phyloP scores from a whole-genome alignment of 2,888 invertebrate species.

The Phaonia tiefii region DNA sequence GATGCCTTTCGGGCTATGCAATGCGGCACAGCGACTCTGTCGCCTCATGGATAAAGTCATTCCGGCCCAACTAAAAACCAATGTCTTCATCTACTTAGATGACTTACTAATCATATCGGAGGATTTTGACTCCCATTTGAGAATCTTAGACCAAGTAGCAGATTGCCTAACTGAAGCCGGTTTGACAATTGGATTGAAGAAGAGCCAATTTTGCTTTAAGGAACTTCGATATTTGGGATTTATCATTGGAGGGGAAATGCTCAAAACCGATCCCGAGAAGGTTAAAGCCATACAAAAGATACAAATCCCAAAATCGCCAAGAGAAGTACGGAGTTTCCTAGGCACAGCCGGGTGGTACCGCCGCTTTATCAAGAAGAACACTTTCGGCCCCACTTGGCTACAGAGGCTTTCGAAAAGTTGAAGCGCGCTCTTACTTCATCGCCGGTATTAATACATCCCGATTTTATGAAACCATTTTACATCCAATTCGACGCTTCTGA shows the following conservation, averaged over 20 bases:
- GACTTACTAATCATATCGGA: constrained; percentile 49
- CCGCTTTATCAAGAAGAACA: constrained; percentile 15
- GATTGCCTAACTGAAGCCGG: constrained; percentile 44
- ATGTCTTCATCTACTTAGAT: constrained; percentile 52
- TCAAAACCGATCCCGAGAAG: constrained; percentile 32
- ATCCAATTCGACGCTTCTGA: constrained; percentile 31
- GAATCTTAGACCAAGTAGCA: constrained; percentile 38
- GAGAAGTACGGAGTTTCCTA: constrained; percentile 35
- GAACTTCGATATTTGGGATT: constrained; percentile 48
- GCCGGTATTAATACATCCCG: constrained; percentile 27
- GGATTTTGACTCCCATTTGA: constrained; percentile 48
- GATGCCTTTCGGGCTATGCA: constrained; percentile 63
- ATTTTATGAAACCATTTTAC: constrained; percentile 8
- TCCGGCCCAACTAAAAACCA: constrained; percentile 34
- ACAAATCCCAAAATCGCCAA: not conserved
- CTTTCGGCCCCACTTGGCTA: constrained; percentile 2
- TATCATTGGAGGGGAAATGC: constrained; percentile 43
- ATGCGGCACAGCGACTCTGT: constrained; percentile 63
- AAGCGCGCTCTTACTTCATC: not conserved
- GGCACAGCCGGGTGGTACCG: constrained; percentile 41
- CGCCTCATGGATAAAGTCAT: constrained; percentile 63
- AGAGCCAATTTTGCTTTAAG: constrained; percentile 48
- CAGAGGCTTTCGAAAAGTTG: not conserved
- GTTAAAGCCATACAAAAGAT: not conserved
- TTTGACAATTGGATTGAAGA: constrained; percentile 50